A percentile compares a stretch with the other conserved stretches of the same genome.
Conservation (phyloP, 2,797 vertebrate genomes). For the Leptatherina wallacei region DNA sequence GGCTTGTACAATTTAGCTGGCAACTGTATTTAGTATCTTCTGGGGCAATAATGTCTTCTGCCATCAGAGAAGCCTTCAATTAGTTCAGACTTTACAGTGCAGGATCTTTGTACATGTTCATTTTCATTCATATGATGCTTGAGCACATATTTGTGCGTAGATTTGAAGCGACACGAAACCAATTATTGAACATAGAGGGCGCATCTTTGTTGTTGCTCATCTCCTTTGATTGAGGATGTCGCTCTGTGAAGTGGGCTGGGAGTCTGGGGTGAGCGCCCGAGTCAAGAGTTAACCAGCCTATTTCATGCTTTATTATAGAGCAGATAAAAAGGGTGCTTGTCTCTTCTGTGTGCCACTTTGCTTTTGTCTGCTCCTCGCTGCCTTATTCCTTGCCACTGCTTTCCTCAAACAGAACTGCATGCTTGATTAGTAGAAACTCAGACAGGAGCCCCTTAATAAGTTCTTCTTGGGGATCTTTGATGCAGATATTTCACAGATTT, state of each 20-base stretch:
- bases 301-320: constrained; percentile 66
- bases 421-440: constrained; percentile 46
- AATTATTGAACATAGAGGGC: constrained; percentile 15
- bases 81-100: constrained; percentile 12
- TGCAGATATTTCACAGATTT: constrained; percentile 20
- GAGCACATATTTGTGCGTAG: constrained; percentile 33
- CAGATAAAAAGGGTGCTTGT: constrained; percentile 59
- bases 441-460: constrained; percentile 31
- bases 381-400: constrained; percentile 26
- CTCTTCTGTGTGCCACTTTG: constrained; percentile 30
- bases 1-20: not conserved
- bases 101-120: not conserved
- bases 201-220: constrained; percentile 27
- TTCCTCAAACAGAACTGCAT: constrained; percentile 26
- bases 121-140: constrained; percentile 21
- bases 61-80: not conserved
- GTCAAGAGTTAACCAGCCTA: constrained; percentile 47
- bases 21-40: constrained; percentile 16
- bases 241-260: constrained; percentile 48
- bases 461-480: constrained; percentile 27
- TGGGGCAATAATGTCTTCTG: not conserved
- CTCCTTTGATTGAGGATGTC: constrained; percentile 47
- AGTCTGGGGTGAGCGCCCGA: constrained; percentile 17
- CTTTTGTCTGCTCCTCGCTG: constrained; percentile 35
- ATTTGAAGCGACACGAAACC: constrained; percentile 33